phyloP scores from a whole-genome alignment of 2,888 invertebrate species.

The Anorthoa munda region DNA sequence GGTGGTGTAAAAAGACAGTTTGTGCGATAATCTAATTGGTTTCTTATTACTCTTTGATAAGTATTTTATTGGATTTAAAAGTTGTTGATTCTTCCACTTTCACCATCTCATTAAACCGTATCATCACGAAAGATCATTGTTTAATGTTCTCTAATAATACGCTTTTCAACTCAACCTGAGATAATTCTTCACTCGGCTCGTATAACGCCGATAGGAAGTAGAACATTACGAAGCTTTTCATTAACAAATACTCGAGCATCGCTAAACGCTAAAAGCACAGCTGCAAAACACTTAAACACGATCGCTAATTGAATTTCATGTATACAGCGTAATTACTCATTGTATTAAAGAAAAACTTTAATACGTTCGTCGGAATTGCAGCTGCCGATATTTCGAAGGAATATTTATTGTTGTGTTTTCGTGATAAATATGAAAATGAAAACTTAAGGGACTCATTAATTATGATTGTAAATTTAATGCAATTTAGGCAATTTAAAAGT shows the following conservation, averaged over 20 bases:
- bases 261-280: slow-evolving; percentile 49
- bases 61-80: slow-evolving; percentile 17
- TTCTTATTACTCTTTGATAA: slow-evolving; percentile 7
- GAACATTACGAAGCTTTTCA: slow-evolving; percentile 29
- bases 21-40: slow-evolving; percentile 37
- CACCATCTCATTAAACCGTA: neutral
- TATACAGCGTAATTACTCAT: slow-evolving; percentile 50
- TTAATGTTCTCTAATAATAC: neutral
- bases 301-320: slow-evolving; percentile 57
- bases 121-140: neutral
- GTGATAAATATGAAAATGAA: slow-evolving; percentile 27
- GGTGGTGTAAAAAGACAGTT: slow-evolving; percentile 35
- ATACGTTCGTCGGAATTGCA: slow-evolving; percentile 44
- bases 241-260: slow-evolving; percentile 52
- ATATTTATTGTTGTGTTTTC: slow-evolving; percentile 20
- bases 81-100: neutral
- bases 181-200: neutral
- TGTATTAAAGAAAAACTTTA: slow-evolving; percentile 54
- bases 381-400: slow-evolving; percentile 44
- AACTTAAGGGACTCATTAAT: neutral
- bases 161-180: neutral
- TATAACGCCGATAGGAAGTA: slow-evolving; percentile 14
- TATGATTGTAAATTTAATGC: slow-evolving; percentile 1
- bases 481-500: neutral
- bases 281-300: slow-evolving; percentile 50